Percentiles rank a stretch among this genome's conserved stretches.
phyloP scores from a whole-genome alignment of 2,888 invertebrate genomes.

The Silvanus unidentatus region DNA sequence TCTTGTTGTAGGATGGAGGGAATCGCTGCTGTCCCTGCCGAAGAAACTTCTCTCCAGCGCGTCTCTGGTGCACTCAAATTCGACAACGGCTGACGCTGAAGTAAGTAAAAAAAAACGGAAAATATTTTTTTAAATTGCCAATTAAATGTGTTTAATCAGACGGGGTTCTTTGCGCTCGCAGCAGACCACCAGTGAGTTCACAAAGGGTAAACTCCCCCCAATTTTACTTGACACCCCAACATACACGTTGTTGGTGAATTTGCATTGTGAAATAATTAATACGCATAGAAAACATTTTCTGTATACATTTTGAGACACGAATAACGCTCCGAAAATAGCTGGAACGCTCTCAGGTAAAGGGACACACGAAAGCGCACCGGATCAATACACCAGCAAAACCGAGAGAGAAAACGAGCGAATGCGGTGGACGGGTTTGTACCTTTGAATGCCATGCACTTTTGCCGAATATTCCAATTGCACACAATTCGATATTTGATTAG shows the following conservation, averaged over 20 bases:
- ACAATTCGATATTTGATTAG: too few relatives aligned
- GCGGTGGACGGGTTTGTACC: too few relatives aligned
- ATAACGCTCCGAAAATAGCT: too few relatives aligned
- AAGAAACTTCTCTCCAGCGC: conserved; percentile 57
- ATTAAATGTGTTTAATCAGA: not conserved
- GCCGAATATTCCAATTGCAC: too few relatives aligned
- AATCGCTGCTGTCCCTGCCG: conserved; percentile 64
- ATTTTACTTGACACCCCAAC: conserved; percentile 29
- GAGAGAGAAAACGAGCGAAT: too few relatives aligned
- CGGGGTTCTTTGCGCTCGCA: too few relatives aligned
- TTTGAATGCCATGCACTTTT: too few relatives aligned
- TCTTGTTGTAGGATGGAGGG: conserved; percentile 68
- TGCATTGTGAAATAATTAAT: conserved; percentile 41
- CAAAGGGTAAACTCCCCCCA: conserved; percentile 32
- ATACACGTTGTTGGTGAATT: conserved; percentile 34
- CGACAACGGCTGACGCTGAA: conserved; percentile 39
- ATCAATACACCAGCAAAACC: too few relatives aligned
- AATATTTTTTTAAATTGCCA: too few relatives aligned
- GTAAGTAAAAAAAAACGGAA: conserved; percentile 21
- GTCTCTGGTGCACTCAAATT: conserved; percentile 47
- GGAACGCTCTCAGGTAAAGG: too few relatives aligned
- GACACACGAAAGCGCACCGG: too few relatives aligned
- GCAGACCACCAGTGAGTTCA: conserved; percentile 43
- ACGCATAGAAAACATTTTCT: conserved; percentile 27
- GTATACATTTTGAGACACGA: conserved; percentile 18